These are phyloP conservation scores for Rhombomys opimus DNA, from an alignment of 2,113 vertebrate genomes.

Conservation along the genomic window DNA sequence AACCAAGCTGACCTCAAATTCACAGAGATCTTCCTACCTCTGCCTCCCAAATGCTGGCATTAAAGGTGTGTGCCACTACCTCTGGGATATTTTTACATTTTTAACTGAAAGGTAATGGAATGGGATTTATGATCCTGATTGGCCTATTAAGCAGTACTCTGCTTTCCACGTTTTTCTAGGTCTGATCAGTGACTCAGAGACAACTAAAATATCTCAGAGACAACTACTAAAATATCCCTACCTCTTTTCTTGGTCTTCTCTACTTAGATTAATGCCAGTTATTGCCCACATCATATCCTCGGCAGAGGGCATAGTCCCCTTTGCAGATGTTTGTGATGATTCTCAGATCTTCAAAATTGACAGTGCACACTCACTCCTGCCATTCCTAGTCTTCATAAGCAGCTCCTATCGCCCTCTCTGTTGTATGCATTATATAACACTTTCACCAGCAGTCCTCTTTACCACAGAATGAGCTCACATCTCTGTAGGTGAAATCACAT, in stretches of 20 bases:
- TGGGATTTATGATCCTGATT: neutral
- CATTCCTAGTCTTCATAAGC: neutral
- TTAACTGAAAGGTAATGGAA: neutral
- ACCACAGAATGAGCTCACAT: neutral
- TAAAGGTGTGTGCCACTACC: neutral
- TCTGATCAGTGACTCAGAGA: neutral
- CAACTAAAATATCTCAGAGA: neutral
- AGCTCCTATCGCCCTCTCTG: accelerated
- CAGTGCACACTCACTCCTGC: neutral
- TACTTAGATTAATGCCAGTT: neutral
- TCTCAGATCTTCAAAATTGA: accelerated
- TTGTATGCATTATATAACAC: neutral
- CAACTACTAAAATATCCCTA: neutral
- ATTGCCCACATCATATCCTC: neutral
- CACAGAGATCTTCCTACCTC: neutral
- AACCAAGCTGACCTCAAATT: neutral
- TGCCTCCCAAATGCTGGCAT: neutral
- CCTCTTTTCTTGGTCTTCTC: neutral
- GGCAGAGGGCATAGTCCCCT: neutral
- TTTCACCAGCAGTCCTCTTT: neutral
- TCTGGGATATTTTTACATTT: neutral
- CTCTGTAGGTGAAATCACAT: neutral
- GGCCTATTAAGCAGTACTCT: neutral
- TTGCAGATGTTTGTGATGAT: neutral
- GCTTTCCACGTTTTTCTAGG: neutral